Evolutionary conservation across 2,888 invertebrate species (phyloP).

Genomic region (Eurois occulta): DNA sequence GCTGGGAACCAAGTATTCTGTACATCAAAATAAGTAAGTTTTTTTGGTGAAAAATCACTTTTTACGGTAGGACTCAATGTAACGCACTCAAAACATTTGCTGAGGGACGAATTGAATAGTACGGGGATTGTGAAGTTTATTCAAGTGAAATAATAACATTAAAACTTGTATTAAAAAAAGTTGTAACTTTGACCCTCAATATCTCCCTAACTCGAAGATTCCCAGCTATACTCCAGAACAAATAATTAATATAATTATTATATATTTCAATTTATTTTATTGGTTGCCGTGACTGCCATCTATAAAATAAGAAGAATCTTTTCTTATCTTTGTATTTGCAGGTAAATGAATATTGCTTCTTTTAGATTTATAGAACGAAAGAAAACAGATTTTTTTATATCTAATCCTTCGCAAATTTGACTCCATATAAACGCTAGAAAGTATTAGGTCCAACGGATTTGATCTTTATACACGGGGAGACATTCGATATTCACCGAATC

Average conservation of each 20-base stretch:
- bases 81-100: no score
- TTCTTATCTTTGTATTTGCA: not conserved
- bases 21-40: not conserved
- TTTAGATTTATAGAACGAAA: not conserved
- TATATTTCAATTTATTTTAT: no score
- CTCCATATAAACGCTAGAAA: not conserved
- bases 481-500: constrained; percentile 18
- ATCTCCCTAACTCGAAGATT: no score
- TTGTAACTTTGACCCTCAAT: no score
- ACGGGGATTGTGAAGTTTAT: no score
- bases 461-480: not conserved
- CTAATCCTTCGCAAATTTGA: not conserved
- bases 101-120: no score
- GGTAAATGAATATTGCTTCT: not conserved
- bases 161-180: no score
- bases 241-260: no score
- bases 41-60: not conserved
- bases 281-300: no score
- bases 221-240: no score
- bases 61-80: not conserved
- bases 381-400: not conserved
- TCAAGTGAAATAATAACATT: no score
- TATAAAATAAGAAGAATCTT: not conserved
- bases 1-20: not conserved
- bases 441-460: not conserved